Base-by-base conservation (phyloP, 92 coral and sea anemone species). In the Parazoanthus swiftii region DNA sequence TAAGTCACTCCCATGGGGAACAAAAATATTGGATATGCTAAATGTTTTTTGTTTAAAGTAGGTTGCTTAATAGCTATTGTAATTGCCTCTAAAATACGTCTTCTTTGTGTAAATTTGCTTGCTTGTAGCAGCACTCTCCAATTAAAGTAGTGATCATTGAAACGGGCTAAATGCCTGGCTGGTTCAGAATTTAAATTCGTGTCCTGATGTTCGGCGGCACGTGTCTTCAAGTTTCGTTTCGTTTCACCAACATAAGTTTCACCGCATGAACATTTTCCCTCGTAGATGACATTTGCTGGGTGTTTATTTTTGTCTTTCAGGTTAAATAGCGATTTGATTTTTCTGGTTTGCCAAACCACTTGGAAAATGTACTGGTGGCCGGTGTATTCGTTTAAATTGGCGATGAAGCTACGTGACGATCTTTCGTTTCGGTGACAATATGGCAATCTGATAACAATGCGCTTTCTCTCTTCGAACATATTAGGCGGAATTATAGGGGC, bases 271-370 rank as follows among this genome's bases (percentile, higher is more conserved):
- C 42, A 39, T 2, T 39, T 39, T 4, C 42, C 4, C 4, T 39
- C 42, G 42, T 39, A 39, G 3, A 39, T 4, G 2, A 39, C 42
- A 39, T 39, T 39, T 39, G 42, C 2, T 2, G 42, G 42, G 4
- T 39, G 42, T 2, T 2, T 39, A 4, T 39, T 39, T 39, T 39
- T 39, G 42, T 39, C 42, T 39, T 39, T 39, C 2, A 39, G 42
- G 42, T 39, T 39, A 4, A 39, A 78, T 42, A 77, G 25, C n/a
- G 29, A 18, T 29, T 77, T 77, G 58, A 43, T 77, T 39, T 77
- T 77, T 48, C 81, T 44, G 25, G 81, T 77, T 77, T 77, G 58
- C 81, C 81, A 77, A 23, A 77, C n/a, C 59, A 46, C 33, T 18
- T 42, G 35, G 59, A 77, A 44, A 77, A 48, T 42, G 59, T 42